Conservation (phyloP, 2,113 vertebrate species). For the Dicentrarchus labrax region DNA sequence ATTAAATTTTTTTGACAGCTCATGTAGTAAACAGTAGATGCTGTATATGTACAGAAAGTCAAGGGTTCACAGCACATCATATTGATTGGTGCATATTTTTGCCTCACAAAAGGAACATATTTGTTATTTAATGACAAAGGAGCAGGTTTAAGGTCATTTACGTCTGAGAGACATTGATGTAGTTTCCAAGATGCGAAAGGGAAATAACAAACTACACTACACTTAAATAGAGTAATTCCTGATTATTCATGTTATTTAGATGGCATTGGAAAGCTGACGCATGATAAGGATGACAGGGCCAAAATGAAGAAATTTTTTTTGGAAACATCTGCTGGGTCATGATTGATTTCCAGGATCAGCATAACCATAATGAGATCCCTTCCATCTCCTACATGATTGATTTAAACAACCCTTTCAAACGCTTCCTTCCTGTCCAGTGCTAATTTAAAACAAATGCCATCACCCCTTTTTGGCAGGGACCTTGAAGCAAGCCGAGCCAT, state of each 20-base stretch:
- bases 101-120: neutral
- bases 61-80: neutral
- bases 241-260: constrained; percentile 31
- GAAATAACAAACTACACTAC: constrained; percentile 21
- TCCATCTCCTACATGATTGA: constrained; percentile 65
- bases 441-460: constrained; percentile 77
- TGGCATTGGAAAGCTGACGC: constrained; percentile 31
- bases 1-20: constrained; percentile 20
- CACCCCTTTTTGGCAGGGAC: constrained; percentile 67
- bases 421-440: constrained; percentile 55
- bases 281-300: constrained; percentile 37
- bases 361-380: constrained; percentile 60
- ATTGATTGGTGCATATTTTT: no score
- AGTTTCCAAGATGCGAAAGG: neutral
- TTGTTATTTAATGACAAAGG: neutral
- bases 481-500: constrained; percentile 60
- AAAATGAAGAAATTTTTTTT: constrained; percentile 39
- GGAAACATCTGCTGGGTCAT: constrained; percentile 48
- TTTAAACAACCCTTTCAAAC: constrained; percentile 75
- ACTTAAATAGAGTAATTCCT: constrained; percentile 44
- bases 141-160: neutral
- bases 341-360: constrained; percentile 67
- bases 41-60: neutral
- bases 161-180: neutral
- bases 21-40: neutral